These are phyloP conservation scores for Lordiphosa stackelbergi DNA, from an alignment of 1,140 invertebrate genomes.

Conservation along the genomic window DNA sequence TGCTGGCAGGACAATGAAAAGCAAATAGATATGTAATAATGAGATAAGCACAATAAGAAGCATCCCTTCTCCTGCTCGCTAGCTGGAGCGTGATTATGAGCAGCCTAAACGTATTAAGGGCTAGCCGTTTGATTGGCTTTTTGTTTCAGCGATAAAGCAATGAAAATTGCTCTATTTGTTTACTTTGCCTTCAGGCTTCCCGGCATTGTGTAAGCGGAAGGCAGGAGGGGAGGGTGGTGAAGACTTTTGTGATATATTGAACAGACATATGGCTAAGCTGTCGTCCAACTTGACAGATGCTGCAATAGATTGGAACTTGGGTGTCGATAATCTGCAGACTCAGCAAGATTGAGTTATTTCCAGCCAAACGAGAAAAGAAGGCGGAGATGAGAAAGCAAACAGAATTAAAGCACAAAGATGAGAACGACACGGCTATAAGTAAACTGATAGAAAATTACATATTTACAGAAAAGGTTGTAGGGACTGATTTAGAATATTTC, in stretches of 20 bases:
- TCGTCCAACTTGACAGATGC: conserved; percentile 51
- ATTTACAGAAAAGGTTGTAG: no score
- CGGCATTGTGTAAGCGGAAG: not conserved
- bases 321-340: conserved; percentile 54
- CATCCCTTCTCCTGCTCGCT: conserved; percentile 16
- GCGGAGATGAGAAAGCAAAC: no score
- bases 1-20: conserved; percentile 23
- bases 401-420: no score
- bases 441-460: no score
- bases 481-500: no score
- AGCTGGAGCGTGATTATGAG: conserved; percentile 72
- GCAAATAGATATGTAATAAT: conserved; percentile 73
- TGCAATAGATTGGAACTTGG: conserved; percentile 31
- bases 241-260: conserved; percentile 40
- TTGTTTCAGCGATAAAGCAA: conserved; percentile 44
- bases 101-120: conserved; percentile 68
- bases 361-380: not conserved
- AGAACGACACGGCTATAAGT: no score
- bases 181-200: conserved; percentile 12
- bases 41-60: conserved; percentile 70
- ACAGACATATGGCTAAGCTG: conserved; percentile 51
- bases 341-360: conserved; percentile 41
- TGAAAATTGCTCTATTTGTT: conserved; percentile 69
- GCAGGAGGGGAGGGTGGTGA: not conserved
- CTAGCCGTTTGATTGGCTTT: conserved; percentile 46